Percentiles rank a stretch among this genome's conserved stretches.
These are phyloP conservation scores for Buphagus erythrorhynchus DNA, from an alignment of 2,797 vertebrate genomes.

Conservation along the genomic window DNA sequence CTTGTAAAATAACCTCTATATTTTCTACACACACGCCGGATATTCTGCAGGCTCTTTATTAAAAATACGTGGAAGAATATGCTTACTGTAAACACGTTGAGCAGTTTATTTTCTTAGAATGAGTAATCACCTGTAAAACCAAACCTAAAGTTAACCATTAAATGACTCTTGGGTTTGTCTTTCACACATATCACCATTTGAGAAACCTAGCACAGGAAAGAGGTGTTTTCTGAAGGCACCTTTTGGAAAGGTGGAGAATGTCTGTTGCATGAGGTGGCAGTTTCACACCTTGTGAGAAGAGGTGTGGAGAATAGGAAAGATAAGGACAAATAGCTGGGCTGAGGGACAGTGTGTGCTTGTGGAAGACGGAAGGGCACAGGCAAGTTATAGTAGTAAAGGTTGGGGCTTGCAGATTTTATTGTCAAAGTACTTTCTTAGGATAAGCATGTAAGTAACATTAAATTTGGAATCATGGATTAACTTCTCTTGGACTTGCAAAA, in stretches of 20 bases:
- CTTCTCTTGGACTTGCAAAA: background rate
- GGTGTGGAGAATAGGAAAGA: background rate
- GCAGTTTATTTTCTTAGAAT: background rate
- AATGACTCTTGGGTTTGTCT: background rate
- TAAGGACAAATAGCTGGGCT: background rate
- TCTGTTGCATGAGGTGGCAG: background rate
- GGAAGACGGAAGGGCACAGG: background rate
- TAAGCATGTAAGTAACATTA: background rate
- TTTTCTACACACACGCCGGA: background rate
- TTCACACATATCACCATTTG: background rate
- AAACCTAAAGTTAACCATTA: background rate
- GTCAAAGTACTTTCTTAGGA: background rate
- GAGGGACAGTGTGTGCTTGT: background rate
- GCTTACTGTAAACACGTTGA: background rate
- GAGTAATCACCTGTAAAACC: background rate
- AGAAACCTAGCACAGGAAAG: background rate
- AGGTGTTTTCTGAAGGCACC: background rate
- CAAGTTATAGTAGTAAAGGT: background rate
- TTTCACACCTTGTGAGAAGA: background rate
- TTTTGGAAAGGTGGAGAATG: background rate
- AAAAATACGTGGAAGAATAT: background rate
- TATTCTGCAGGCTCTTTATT: background rate
- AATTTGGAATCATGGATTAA: background rate
- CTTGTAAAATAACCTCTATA: background rate
- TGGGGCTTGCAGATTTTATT: background rate